A percentile compares a stretch with the other conserved stretches of the same genome.
Conservation (phyloP, 2,888 invertebrate species). For the Polyommatus icarus region DNA sequence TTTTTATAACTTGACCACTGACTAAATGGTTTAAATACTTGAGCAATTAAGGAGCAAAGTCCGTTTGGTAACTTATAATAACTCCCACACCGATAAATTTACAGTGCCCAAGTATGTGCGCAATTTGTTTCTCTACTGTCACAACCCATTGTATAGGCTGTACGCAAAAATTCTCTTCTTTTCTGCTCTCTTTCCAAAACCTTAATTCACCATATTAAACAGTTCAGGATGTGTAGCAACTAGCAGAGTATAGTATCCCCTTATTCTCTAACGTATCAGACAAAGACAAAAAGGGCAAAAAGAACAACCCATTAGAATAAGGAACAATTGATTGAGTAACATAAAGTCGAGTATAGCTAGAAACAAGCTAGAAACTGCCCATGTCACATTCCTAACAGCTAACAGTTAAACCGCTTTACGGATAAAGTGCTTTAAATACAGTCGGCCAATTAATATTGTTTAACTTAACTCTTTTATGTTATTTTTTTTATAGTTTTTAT, state of each 20-base stretch:
- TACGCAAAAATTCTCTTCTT: too few species aligned
- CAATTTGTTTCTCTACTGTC: neutral
- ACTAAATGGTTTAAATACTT: constrained; percentile 15
- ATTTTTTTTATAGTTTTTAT: too few species aligned
- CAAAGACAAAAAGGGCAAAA: neutral
- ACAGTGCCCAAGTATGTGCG: neutral
- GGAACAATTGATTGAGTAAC: neutral
- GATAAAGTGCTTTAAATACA: neutral
- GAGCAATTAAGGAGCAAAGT: neutral
- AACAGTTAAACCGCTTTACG: constrained; percentile 13
- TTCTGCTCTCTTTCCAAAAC: too few species aligned
- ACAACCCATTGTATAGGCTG: too few species aligned
- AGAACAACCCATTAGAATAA: neutral
- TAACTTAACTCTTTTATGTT: neutral
- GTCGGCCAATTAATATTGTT: neutral
- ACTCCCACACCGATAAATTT: neutral
- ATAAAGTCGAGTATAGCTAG: neutral
- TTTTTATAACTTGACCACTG: constrained; percentile 34
- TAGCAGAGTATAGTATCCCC: too few species aligned
- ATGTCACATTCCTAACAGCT: neutral
- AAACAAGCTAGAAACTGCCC: neutral
- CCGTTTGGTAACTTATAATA: neutral
- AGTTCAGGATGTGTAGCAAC: too few species aligned
- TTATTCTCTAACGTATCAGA: too few species aligned
- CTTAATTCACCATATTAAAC: too few species aligned